Evolutionary conservation across 2,797 vertebrate species (phyloP).

Genomic region (Megalops cyprinoides): DNA sequence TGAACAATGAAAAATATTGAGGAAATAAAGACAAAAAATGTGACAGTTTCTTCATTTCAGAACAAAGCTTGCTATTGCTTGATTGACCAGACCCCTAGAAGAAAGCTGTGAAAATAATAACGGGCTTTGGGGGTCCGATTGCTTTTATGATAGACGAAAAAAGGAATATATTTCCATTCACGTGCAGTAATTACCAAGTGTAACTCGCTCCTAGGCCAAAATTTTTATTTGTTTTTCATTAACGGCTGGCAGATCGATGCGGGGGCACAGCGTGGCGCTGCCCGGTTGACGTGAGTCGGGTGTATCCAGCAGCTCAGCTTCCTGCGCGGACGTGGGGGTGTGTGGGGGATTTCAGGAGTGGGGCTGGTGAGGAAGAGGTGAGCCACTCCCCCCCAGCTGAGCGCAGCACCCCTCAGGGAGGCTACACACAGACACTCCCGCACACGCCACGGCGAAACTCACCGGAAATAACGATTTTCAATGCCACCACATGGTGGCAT

Average conservation of each 20-base stretch:
- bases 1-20: no score
- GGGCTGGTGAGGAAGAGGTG: no score
- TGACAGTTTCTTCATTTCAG: no score
- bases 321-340: neutral
- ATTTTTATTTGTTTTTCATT: constrained; percentile 5
- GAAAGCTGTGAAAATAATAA: neutral
- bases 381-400: no score
- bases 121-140: neutral
- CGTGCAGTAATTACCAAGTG: neutral
- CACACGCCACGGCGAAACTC: no score
- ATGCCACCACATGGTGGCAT: no score
- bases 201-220: neutral
- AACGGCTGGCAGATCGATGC: neutral
- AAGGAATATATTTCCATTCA: neutral
- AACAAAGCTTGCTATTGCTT: no score
- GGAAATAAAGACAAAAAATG: no score
- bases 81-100: no score
- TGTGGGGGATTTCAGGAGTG: neutral
- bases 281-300: neutral
- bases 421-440: no score
- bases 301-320: neutral
- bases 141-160: neutral
- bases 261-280: neutral
- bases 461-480: no score
- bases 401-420: no score